Evolutionary conservation across 2,113 vertebrate species (phyloP).

Genomic region (Solea senegalensis): DNA sequence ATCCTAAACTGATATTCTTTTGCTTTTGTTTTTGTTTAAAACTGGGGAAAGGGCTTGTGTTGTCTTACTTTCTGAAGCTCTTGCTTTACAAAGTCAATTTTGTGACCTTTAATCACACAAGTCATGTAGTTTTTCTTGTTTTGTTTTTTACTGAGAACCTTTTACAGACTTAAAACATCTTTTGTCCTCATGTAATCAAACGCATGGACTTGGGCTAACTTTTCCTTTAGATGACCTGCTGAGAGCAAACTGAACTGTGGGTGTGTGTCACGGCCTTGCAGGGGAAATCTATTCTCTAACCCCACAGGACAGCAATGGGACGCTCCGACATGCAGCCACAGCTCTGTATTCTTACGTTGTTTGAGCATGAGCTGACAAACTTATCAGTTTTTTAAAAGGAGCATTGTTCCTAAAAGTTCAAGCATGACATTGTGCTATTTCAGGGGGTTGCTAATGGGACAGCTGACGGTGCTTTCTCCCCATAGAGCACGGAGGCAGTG

Average conservation of each 20-base stretch:
- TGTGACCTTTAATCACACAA: slow-evolving; percentile 25
- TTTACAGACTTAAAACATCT: no score
- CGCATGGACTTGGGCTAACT: no score
- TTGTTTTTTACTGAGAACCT: no score
- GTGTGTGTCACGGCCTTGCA: slow-evolving; percentile 20
- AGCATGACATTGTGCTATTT: slow-evolving; percentile 53
- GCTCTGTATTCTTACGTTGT: neutral
- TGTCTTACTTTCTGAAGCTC: no score
- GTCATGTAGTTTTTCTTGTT: no score
- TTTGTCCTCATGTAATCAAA: no score
- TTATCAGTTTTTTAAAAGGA: neutral
- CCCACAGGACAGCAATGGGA: slow-evolving; percentile 2
- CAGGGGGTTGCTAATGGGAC: slow-evolving; percentile 29
- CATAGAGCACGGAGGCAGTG: slow-evolving; percentile 52
- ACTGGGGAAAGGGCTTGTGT: no score
- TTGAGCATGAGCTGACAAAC: neutral
- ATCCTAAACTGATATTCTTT: no score
- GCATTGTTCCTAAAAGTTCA: slow-evolving; percentile 13
- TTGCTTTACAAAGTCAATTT: neutral
- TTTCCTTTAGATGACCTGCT: slow-evolving; percentile 19
- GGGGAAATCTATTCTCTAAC: slow-evolving; percentile 26
- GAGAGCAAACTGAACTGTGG: slow-evolving; percentile 49
- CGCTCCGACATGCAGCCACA: neutral
- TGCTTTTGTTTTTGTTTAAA: no score
- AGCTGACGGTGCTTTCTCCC: slow-evolving; percentile 70